Conservation (phyloP, 2,888 invertebrate genomes). For the Drosophila mimica region DNA sequence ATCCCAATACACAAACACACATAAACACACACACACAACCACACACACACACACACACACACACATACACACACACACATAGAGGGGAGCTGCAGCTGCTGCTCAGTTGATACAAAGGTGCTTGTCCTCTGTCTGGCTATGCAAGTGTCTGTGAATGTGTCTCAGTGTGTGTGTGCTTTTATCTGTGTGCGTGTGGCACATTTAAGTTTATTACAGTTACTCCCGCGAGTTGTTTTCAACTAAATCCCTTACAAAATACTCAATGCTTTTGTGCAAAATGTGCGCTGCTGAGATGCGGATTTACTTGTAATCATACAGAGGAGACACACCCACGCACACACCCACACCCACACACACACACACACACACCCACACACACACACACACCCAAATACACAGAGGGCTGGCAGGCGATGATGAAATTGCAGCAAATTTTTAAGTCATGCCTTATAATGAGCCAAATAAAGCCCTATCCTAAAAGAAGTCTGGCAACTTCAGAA, state of each 20-base stretch:
- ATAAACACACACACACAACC: conserved; percentile 10
- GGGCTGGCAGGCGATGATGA: conserved; percentile 27
- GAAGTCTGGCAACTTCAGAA: not conserved
- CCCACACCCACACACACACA: not conserved
- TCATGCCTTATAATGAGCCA: conserved; percentile 45
- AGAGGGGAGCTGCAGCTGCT: conserved; percentile 12
- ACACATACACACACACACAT: conserved; percentile 6
- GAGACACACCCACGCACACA: not conserved
- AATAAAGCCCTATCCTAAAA: conserved; percentile 17
- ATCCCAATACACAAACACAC: conserved; percentile 27
- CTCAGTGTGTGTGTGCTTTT: conserved; percentile 3
- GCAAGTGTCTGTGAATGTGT: not conserved
- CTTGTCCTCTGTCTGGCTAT: conserved; percentile 32
- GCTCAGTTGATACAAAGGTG: conserved; percentile 38
- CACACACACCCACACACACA: not conserved
- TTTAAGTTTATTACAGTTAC: conserved; percentile 76
- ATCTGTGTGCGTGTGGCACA: conserved; percentile 33
- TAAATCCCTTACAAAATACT: conserved; percentile 75
- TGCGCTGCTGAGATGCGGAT: conserved; percentile 64
- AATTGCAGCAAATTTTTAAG: conserved; percentile 70
- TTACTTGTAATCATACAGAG: conserved; percentile 50
- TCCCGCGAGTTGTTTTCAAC: conserved; percentile 68
- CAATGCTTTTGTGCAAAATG: conserved; percentile 55
- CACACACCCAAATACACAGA: not conserved
- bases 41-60: conserved; percentile 4